Conservation (phyloP, 2,888 invertebrate species). For the Drosophila mulleri region DNA sequence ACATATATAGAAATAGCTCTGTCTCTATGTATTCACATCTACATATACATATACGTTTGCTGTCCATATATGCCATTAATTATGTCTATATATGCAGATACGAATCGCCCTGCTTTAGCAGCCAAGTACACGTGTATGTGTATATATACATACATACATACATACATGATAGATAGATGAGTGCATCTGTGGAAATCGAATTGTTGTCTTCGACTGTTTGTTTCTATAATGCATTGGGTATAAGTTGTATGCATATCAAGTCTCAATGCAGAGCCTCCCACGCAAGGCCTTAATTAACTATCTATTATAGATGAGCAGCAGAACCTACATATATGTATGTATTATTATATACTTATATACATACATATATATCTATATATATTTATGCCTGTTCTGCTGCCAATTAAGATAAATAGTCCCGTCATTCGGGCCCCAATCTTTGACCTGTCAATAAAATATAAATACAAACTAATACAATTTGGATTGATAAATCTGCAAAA, state of each 20-base stretch:
- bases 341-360: neutral
- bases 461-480: neutral
- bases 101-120: constrained; percentile 2
- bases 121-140: neutral
- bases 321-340: neutral
- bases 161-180: neutral
- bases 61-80: constrained; percentile 8
- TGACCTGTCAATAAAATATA: constrained; percentile 3
- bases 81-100: constrained; percentile 1
- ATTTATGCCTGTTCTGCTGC: neutral
- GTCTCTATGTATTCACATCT: neutral
- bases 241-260: constrained; percentile 12
- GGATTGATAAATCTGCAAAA: neutral
- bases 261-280: constrained; percentile 1
- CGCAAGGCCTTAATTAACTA: constrained; percentile 24
- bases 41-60: neutral
- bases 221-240: constrained; percentile 26
- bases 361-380: neutral
- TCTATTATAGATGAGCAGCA: constrained; percentile 15
- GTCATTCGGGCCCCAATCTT: constrained; percentile 1
- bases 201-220: constrained; percentile 38
- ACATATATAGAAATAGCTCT: neutral
- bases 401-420: constrained; percentile 15
- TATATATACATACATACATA: neutral
- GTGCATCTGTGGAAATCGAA: constrained; percentile 11